These are phyloP conservation scores for Tinea pellionella DNA, from an alignment of 2,888 invertebrate species.

Conservation along the genomic window DNA sequence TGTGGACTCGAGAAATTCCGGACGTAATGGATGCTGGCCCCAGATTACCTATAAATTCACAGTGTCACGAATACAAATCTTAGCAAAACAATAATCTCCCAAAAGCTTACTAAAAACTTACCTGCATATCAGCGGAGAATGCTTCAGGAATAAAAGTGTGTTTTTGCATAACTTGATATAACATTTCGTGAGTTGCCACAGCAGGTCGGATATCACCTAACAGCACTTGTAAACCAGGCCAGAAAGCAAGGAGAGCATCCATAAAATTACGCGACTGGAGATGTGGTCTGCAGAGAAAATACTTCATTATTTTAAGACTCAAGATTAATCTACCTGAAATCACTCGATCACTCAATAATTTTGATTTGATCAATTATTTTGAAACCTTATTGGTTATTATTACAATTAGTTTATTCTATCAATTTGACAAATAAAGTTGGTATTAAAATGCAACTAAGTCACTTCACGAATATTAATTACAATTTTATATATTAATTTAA, in stretches of 20 bases:
- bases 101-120: no score
- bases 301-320: neutral
- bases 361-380: no score
- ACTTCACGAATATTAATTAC: no score
- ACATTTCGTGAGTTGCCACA: constrained; percentile 99
- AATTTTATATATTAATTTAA: no score
- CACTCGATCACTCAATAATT: no score
- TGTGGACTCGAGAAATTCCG: constrained; percentile 98
- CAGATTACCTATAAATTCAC: constrained; percentile 82
- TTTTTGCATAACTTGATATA: constrained; percentile 97
- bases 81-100: no score
- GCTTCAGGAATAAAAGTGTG: constrained; percentile 99
- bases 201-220: constrained; percentile 95
- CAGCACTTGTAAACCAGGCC: constrained; percentile 95
- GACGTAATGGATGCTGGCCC: constrained; percentile 96
- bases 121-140: constrained; percentile 96
- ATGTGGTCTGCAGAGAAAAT: constrained; percentile 74
- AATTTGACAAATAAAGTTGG: no score
- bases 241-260: constrained; percentile 97
- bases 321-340: no score
- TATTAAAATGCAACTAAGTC: no score
- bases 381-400: no score
- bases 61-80: no score
- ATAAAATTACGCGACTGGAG: constrained; percentile 95
- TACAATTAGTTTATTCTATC: no score